Evolutionary conservation across 1,140 invertebrate species (phyloP).

Genomic region (Megalonaias nervosa): DNA sequence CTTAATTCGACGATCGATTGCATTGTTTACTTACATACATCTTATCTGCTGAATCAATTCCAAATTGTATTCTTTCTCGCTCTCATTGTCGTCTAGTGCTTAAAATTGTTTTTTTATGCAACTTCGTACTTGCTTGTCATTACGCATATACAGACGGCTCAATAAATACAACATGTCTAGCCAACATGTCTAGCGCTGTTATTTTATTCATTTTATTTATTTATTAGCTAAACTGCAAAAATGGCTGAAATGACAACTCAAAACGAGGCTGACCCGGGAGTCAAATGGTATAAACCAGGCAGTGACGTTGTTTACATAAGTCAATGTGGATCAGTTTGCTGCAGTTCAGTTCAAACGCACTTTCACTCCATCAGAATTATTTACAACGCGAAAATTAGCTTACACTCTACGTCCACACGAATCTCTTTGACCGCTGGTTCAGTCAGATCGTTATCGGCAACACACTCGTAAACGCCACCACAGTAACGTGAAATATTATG

Average conservation of each 20-base stretch:
- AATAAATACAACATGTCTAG: too few relatives aligned
- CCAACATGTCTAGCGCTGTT: too few relatives aligned
- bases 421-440: constrained; percentile 55
- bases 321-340: neutral
- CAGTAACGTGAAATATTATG: constrained; percentile 66
- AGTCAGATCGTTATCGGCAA: constrained; percentile 63
- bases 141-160: too few relatives aligned
- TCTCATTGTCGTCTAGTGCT: too few relatives aligned
- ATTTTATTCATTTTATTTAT: neutral
- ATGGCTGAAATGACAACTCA: neutral
- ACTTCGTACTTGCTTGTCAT: too few relatives aligned
- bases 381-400: constrained; percentile 22
- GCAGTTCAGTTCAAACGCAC: neutral
- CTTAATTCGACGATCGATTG: too few relatives aligned
- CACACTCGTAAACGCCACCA: constrained; percentile 66
- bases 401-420: constrained; percentile 65
- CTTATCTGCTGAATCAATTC: too few relatives aligned
- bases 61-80: too few relatives aligned
- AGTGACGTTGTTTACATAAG: neutral
- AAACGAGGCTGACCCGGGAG: neutral
- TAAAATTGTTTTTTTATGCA: too few relatives aligned
- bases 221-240: neutral
- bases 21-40: too few relatives aligned
- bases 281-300: neutral
- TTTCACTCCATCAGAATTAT: neutral